Percentiles rank a stretch among this genome's conserved stretches.
phyloP scores from a whole-genome alignment of 2,797 vertebrate species.

The Acanthis flammea region DNA sequence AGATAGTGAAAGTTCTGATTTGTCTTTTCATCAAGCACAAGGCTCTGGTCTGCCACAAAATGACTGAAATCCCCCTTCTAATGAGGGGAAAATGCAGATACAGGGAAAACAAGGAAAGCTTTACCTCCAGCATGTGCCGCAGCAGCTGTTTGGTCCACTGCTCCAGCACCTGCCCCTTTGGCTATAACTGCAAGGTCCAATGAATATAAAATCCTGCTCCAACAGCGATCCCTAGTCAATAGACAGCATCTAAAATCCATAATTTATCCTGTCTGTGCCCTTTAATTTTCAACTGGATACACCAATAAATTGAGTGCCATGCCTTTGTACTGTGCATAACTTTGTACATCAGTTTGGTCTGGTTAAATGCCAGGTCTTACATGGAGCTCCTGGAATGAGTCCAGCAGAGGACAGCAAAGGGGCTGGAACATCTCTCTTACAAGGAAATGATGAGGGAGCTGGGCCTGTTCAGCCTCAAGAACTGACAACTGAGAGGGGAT shows the following conservation, averaged over 20 bases:
- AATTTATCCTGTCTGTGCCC: background rate
- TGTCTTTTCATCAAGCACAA: background rate
- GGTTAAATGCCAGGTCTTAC: background rate
- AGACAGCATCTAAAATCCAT: background rate
- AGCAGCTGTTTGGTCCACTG: accelerated
- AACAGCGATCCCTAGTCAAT: background rate
- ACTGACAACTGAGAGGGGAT: background rate
- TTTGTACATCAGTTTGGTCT: background rate
- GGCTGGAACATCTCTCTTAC: background rate
- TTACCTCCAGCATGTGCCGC: background rate
- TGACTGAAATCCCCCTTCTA: background rate
- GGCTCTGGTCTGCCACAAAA: background rate
- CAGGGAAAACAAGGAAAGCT: background rate
- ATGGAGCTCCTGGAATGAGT: background rate
- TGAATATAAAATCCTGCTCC: background rate
- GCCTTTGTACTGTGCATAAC: background rate
- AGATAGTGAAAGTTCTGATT: background rate
- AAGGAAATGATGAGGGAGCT: background rate
- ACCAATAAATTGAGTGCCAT: background rate
- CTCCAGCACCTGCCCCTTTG: background rate
- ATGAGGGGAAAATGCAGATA: background rate
- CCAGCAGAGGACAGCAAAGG: background rate
- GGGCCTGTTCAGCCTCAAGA: background rate
- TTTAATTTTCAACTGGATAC: background rate
- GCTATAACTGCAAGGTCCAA: background rate